phyloP scores from a whole-genome alignment of 2,888 invertebrate genomes.

The Piscicola geometra region DNA sequence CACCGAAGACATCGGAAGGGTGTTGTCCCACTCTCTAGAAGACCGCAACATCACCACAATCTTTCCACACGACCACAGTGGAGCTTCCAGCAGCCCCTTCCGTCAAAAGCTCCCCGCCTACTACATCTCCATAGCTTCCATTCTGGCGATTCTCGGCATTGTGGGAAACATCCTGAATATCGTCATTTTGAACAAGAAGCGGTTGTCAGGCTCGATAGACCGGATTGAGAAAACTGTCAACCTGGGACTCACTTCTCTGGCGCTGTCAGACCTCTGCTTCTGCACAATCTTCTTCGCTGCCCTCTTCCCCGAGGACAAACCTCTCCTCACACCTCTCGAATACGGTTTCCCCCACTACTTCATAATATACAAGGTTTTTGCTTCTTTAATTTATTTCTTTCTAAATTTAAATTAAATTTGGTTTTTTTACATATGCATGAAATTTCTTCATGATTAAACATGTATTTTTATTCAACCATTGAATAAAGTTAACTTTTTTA shows the following conservation, averaged over 20 bases:
- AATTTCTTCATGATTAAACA: too few relatives aligned
- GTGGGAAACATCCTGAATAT: slow-evolving; percentile 74
- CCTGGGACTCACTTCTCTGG: slow-evolving; percentile 69
- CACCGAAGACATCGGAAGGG: neutral
- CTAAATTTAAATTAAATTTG: too few relatives aligned
- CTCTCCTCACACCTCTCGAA: slow-evolving; percentile 62
- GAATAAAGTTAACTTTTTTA: too few relatives aligned
- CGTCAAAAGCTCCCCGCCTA: neutral
- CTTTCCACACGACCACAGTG: neutral
- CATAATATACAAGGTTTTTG: slow-evolving; percentile 45
- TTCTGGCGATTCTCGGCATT: slow-evolving; percentile 64
- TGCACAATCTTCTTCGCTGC: slow-evolving; percentile 61
- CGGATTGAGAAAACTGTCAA: slow-evolving; percentile 76
- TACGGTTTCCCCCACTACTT: slow-evolving; percentile 46
- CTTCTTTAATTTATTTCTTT: neutral
- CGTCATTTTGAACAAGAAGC: slow-evolving; percentile 67
- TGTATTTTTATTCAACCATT: too few relatives aligned
- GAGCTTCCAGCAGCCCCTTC: neutral
- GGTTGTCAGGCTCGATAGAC: slow-evolving; percentile 56
- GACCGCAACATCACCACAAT: neutral
- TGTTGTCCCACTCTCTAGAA: neutral
- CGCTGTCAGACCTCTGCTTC: slow-evolving; percentile 68
- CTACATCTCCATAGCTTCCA: neutral
- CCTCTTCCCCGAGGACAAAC: slow-evolving; percentile 45
- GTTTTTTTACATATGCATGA: too few relatives aligned